Evolutionary conservation across 2,797 vertebrate species (phyloP).

Genomic region (Lepidocolaptes lacrymiger): DNA sequence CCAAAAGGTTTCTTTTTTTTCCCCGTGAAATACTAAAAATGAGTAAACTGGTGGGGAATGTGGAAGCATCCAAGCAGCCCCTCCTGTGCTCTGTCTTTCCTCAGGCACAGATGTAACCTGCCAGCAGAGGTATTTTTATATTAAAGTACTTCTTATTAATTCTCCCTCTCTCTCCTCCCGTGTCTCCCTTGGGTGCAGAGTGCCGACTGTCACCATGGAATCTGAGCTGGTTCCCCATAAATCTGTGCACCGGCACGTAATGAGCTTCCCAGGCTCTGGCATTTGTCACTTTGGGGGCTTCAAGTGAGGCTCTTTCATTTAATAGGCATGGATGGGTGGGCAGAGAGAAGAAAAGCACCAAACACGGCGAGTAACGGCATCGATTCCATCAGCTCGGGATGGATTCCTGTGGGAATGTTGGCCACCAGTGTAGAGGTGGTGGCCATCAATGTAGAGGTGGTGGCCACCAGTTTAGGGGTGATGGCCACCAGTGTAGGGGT

Average conservation of each 20-base stretch:
- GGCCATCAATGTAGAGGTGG: not conserved
- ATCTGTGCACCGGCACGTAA: not conserved
- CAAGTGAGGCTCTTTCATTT: not conserved
- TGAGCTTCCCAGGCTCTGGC: not conserved
- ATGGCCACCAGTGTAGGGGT: accelerated
- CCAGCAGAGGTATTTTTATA: conserved; percentile 31
- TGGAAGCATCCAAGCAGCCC: not conserved
- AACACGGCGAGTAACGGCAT: not conserved
- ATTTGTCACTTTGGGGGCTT: conserved; percentile 20
- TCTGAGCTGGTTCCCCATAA: conserved; percentile 17
- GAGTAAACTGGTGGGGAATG: not conserved
- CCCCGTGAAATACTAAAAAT: not conserved
- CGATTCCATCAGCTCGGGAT: accelerated
- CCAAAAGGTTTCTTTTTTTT: not conserved
- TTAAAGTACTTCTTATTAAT: conserved; percentile 46
- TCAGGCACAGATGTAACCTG: not conserved
- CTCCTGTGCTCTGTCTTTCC: not conserved
- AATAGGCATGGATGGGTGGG: not conserved
- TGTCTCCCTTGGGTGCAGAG: conserved; percentile 19
- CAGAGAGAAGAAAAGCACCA: not conserved
- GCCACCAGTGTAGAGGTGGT: not conserved
- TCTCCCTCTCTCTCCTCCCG: not conserved
- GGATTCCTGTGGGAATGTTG: not conserved
- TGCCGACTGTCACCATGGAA: conserved; percentile 9
- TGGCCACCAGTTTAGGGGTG: not conserved